These are phyloP conservation scores for Pelochelys cantorii DNA, from an alignment of 2,797 vertebrate species.

Conservation along the genomic window DNA sequence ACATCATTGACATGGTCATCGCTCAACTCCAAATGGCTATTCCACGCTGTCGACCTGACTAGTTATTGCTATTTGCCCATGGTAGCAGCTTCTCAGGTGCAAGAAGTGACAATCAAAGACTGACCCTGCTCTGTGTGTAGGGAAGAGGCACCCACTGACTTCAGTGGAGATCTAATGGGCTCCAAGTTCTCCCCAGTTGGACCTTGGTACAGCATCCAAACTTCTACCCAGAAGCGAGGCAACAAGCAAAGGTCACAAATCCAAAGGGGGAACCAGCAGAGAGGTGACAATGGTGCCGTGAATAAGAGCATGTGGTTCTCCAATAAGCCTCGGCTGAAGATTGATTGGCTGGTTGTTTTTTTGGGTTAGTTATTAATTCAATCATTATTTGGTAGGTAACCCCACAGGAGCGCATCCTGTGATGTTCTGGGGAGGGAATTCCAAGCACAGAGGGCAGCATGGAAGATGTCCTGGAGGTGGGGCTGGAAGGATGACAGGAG, in stretches of 20 bases:
- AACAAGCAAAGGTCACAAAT: neutral
- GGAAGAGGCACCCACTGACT: neutral
- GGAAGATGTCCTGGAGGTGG: neutral
- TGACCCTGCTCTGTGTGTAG: neutral
- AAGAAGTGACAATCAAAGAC: neutral
- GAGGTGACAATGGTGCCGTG: neutral
- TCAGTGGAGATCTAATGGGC: neutral
- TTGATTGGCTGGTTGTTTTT: neutral
- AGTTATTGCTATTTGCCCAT: neutral
- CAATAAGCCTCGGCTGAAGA: neutral
- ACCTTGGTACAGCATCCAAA: neutral
- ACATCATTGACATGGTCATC: rapidly evolving
- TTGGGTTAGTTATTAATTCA: neutral
- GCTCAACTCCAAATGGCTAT: neutral
- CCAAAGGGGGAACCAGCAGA: neutral
- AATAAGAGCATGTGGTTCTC: neutral
- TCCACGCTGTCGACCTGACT: neutral
- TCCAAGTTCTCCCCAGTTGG: neutral
- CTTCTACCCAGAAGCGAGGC: neutral
- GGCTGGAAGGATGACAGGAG: too few species aligned
- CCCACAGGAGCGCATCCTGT: neutral
- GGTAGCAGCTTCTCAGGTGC: neutral
- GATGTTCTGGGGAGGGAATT: neutral
- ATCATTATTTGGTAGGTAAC: neutral
- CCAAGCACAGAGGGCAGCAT: neutral